Conservation (phyloP, 1,140 invertebrate species). For the Trichogramma pretiosum region DNA sequence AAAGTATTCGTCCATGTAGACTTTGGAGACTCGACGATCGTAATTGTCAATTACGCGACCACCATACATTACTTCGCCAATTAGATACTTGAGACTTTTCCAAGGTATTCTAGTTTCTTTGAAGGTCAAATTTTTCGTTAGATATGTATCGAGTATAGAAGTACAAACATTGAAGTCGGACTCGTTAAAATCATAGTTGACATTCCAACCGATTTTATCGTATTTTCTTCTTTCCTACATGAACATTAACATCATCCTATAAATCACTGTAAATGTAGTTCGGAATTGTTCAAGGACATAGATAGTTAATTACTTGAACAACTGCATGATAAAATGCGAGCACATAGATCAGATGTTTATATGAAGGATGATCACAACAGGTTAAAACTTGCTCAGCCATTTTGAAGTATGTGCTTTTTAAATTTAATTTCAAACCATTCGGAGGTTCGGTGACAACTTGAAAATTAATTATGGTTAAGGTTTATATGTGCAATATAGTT, state of each 20-base stretch:
- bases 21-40: slow-evolving; percentile 73
- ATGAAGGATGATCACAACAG: slow-evolving; percentile 62
- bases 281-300: no score
- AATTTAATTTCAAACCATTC: slow-evolving; percentile 79
- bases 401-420: slow-evolving; percentile 82
- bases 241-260: background rate
- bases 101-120: slow-evolving; percentile 66
- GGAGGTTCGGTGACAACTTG: slow-evolving; percentile 82
- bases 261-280: background rate
- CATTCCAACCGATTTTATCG: slow-evolving; percentile 90
- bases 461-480: slow-evolving; percentile 19
- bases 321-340: slow-evolving; percentile 86
- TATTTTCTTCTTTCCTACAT: slow-evolving; percentile 77
- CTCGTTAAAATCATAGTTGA: slow-evolving; percentile 86
- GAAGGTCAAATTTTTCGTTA: slow-evolving; percentile 56
- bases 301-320: slow-evolving; percentile 54
- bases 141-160: slow-evolving; percentile 72
- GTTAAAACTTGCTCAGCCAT: slow-evolving; percentile 62
- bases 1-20: slow-evolving; percentile 89
- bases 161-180: slow-evolving; percentile 82
- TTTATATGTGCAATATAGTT: slow-evolving; percentile 4
- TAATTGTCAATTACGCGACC: slow-evolving; percentile 83
- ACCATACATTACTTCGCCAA: slow-evolving; percentile 90
- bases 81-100: slow-evolving; percentile 82
- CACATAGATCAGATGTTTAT: slow-evolving; percentile 71